Evolutionary conservation across 2,797 vertebrate genomes (phyloP).

Genomic region (Tinamus major): DNA sequence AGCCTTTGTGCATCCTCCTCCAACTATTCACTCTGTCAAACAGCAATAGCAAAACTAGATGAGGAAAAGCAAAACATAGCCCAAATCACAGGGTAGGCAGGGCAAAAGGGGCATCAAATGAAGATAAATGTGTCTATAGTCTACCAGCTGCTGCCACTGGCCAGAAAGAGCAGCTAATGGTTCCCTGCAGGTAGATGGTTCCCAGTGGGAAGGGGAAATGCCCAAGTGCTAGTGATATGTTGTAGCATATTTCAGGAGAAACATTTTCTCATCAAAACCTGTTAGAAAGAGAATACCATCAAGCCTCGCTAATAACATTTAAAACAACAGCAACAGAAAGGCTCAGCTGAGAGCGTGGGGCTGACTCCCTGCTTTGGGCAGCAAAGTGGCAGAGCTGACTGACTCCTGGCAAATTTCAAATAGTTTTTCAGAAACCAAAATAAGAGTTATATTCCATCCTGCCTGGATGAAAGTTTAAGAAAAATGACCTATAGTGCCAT

Average conservation of each 20-base stretch:
- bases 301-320: background rate
- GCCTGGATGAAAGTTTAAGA: slow-evolving; percentile 8
- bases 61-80: background rate
- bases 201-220: background rate
- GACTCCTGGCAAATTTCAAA: slow-evolving; percentile 32
- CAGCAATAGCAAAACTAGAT: background rate
- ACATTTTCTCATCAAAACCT: accelerated
- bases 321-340: background rate
- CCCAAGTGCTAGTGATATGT: background rate
- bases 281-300: background rate
- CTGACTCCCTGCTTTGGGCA: background rate
- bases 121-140: background rate
- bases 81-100: background rate
- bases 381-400: background rate
- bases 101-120: background rate
- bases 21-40: background rate
- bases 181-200: background rate
- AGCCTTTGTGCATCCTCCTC: slow-evolving; percentile 25
- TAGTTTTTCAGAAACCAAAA: slow-evolving; percentile 38
- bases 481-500: slow-evolving; percentile 3
- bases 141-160: background rate
- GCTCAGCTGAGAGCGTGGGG: background rate
- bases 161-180: background rate
- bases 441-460: background rate
- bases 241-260: background rate